Conservation (phyloP, 2,797 vertebrate species). For the Amphiprion clarkii region DNA sequence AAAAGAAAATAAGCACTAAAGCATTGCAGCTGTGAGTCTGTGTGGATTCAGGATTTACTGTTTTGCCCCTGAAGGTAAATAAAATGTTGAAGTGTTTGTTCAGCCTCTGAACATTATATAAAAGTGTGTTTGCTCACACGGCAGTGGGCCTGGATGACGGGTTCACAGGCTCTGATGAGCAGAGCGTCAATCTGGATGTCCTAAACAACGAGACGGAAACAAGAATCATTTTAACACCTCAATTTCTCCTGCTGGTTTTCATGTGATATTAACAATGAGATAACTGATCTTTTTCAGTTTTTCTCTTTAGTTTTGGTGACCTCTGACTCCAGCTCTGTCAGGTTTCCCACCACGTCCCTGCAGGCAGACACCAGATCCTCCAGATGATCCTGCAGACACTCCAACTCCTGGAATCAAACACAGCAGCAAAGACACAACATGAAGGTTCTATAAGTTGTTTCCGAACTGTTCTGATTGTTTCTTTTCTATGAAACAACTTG, state of each 20-base stretch:
- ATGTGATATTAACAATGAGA: neutral
- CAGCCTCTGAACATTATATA: too few relatives aligned
- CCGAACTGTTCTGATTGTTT: too few relatives aligned
- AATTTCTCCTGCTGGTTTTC: neutral
- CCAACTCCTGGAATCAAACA: conserved; percentile 57
- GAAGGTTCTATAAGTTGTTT: too few relatives aligned
- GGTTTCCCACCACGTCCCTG: conserved; percentile 94
- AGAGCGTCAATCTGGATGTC: conserved; percentile 97
- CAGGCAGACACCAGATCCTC: conserved; percentile 91
- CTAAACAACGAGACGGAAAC: conserved; percentile 71
- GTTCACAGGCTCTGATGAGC: conserved; percentile 95
- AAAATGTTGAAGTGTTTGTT: neutral
- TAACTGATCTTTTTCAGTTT: neutral
- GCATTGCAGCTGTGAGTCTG: too few relatives aligned
- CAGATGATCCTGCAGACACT: conserved; percentile 90
- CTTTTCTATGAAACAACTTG: too few relatives aligned
- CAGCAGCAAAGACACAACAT: neutral
- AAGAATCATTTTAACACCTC: neutral
- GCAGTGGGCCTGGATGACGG: conserved; percentile 93
- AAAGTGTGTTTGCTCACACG: conserved; percentile 86
- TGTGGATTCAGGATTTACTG: too few relatives aligned
- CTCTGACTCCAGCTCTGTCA: conserved; percentile 93
- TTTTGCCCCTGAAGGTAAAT: too few relatives aligned
- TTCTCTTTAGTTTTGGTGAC: conserved; percentile 19
- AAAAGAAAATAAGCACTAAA: neutral